Evolutionary conservation across 2,113 vertebrate species (phyloP), one percentile per base, ranked within the genome.

Genomic region (Anhinga rufa): DNA sequence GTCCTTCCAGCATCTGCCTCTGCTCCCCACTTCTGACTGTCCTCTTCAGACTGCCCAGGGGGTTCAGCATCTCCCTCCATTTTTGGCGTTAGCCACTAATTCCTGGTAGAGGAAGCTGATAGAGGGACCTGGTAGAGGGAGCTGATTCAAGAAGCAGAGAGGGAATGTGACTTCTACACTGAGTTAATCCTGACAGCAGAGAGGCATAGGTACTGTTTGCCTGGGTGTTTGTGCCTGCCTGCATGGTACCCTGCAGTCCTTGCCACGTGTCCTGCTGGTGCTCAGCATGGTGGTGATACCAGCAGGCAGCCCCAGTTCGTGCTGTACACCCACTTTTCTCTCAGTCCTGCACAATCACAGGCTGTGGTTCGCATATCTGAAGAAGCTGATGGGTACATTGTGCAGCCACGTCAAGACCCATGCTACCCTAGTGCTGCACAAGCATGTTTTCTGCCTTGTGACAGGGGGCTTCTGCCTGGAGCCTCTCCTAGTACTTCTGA

Each of bases 401-500:
- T 68, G 34, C 51, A 49, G 31, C 52, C 9, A 4, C 4, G 0
- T 34, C 0, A 0, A 54, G 38, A 90, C 26, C 3, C 0, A 4
- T 40, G 74, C 14, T 72, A 6, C 15, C 74, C 54, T 54, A 51
- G 25, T 55, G 57, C 54, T 4, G 13, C 6, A 14, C 28, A 40
- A 22, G 4, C 9, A 3, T n/a, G 11, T 54, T 62, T 75, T 62
- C 57, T 75, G 49, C 40, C 36, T 62, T 88, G 55, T 7, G 11
- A 17, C 46, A 22, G 12, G 14, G 12, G 17, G 22, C 26, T 92
- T 79, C 71, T 86, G 57, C 58, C 57, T 58, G 19, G 7, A 66
- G 11, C 18, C 4, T 76, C 19, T 52, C 31, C 44, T n/a, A 9
- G 12, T 24, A 13, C 55, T 62, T 55, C 38, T 42, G 14, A 14